Evolutionary conservation across 2,113 vertebrate species (phyloP), one percentile per base, ranked within the genome.

Genomic region (Nesoenas mayeri): DNA sequence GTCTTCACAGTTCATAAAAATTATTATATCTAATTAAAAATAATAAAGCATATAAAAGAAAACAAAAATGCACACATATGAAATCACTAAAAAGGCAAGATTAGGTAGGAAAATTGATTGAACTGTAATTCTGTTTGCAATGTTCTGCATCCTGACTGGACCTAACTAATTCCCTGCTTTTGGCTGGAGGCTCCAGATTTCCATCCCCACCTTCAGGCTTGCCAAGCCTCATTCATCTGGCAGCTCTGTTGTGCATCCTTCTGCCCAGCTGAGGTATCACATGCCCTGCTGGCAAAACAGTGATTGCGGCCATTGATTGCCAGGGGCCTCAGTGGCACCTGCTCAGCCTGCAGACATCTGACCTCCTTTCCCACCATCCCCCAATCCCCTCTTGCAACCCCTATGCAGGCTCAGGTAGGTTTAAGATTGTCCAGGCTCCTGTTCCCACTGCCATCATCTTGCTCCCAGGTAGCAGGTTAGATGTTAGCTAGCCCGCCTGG

Each of bases 161-260:
- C 78, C n/a, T 69, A 26, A 89, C 38, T 79, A 72, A 81, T 84
- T 85, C 74, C 8, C 28, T 3, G 2, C 10, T 92, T 85, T 96
- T 95, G 77, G 81, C 85, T 0, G 1, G 36, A 84, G 71, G 77
- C 47, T 88, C 32, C 70, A 94, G 62, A 74, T 91, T 95, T 95
- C 53, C 61, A 51, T 90, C 50, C 38, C 80, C 36, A 61, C 79
- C 54, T 54, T 75, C 51, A 48, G 62, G 44, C 62, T 61, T 95
- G 92, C 92, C 92, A 95, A 80, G 79, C 31, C 71, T 79, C 38
- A 15, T 92, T 96, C 77, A 65, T 91, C 88, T 96, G 85, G 86
- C 83, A 70, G 65, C 57, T 81, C 77, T 81, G 73, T 72, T 18
- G 0, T 48, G 69, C 65, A 47, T 91, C 89, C 58, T 58, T 40